A percentile compares a stretch with the other conserved stretches of the same genome.
Evolutionary conservation across 1,140 invertebrate genomes (phyloP).

Genomic region (Mercenaria mercenaria): DNA sequence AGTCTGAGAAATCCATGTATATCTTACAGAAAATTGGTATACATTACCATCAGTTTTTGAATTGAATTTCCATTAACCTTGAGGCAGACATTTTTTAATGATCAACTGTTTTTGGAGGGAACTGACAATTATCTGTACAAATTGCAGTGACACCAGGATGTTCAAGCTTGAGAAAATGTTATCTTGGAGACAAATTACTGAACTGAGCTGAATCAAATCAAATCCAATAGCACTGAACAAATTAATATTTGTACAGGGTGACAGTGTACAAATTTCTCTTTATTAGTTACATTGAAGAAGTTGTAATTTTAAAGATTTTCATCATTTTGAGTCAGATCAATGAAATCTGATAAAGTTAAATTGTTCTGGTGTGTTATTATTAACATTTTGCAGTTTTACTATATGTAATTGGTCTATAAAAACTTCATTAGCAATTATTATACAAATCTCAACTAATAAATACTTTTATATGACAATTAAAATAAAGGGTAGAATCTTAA

Average conservation of each 20-base stretch:
- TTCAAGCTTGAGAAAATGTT: not conserved
- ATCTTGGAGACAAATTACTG: slow-evolving; percentile 3
- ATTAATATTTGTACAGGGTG: not conserved
- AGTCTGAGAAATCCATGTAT: no score
- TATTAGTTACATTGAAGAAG: not conserved
- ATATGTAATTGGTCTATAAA: no score
- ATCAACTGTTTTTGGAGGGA: not conserved
- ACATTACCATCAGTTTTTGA: no score
- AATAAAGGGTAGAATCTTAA: no score
- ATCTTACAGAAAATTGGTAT: no score
- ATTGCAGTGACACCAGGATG: not conserved
- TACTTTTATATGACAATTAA: no score
- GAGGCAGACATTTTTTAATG: not conserved
- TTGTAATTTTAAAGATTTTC: not conserved
- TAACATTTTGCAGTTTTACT: no score
- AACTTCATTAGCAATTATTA: no score
- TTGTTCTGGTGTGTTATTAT: no score
- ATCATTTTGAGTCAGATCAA: not conserved
- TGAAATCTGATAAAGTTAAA: no score
- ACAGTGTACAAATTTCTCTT: not conserved
- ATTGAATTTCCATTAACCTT: not conserved
- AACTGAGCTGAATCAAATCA: not conserved
- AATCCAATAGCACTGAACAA: not conserved
- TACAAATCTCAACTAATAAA: no score
- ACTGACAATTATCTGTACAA: not conserved